Evolutionary conservation across 1,140 invertebrate genomes (phyloP).

Genomic region (Bombus fervidus): DNA sequence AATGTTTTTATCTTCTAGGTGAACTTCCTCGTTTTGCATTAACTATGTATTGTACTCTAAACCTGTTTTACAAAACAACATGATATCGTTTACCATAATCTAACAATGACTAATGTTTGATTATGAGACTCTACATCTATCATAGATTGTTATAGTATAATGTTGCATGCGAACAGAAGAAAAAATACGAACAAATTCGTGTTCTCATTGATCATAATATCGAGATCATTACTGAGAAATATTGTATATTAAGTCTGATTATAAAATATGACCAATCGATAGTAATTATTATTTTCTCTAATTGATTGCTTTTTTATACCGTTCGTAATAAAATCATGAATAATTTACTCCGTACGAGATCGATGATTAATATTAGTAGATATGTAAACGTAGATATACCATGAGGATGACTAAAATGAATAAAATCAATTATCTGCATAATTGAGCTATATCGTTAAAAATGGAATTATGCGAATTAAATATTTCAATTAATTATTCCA

Average conservation of each 20-base stretch:
- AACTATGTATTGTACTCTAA: not conserved
- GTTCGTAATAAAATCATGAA: not conserved
- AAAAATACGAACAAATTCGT: not conserved
- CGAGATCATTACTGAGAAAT: not conserved
- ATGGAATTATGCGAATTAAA: not conserved
- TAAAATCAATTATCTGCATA: not conserved
- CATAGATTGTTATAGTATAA: not conserved
- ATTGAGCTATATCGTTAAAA: not conserved
- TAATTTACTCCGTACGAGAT: not conserved
- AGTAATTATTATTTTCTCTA: not conserved
- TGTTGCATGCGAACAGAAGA: not conserved
- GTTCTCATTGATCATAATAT: not conserved
- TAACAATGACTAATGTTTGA: not conserved
- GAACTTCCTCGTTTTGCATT: too few relatives aligned
- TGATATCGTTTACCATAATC: not conserved
- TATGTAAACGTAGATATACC: not conserved
- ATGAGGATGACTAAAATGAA: not conserved
- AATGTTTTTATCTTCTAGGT: not conserved
- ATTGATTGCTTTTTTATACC: not conserved
- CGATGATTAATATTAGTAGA: not conserved
- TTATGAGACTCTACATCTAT: not conserved
- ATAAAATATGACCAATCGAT: not conserved
- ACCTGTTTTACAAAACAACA: too few relatives aligned
- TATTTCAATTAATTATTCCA: not conserved
- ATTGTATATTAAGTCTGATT: not conserved